Evolutionary conservation across 2,113 vertebrate species (phyloP).

Genomic region (Seriola aureovittata): DNA sequence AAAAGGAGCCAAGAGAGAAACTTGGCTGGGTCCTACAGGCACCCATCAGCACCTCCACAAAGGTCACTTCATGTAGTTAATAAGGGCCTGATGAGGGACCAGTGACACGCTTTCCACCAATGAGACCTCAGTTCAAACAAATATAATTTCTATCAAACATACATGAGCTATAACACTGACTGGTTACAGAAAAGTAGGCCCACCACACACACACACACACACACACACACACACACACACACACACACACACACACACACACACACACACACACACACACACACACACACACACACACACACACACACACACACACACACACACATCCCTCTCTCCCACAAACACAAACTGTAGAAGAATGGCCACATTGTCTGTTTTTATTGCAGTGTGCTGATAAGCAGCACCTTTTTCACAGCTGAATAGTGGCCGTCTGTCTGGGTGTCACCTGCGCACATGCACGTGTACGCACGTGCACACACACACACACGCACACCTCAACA

Average conservation of each 20-base stretch:
- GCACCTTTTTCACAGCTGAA: slow-evolving; percentile 58
- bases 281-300: background rate
- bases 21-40: slow-evolving; percentile 65
- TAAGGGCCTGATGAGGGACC: slow-evolving; percentile 81
- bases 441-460: slow-evolving; percentile 26
- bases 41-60: slow-evolving; percentile 81
- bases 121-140: slow-evolving; percentile 18
- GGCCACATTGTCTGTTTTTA: slow-evolving; percentile 62
- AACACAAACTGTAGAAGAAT: slow-evolving; percentile 38
- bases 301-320: no score
- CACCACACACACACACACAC: no score
- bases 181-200: slow-evolving; percentile 7
- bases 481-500: slow-evolving; percentile 1
- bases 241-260: background rate
- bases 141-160: slow-evolving; percentile 18
- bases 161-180: background rate
- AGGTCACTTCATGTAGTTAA: slow-evolving; percentile 85
- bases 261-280: background rate
- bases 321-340: slow-evolving; percentile 2
- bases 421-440: slow-evolving; percentile 29
- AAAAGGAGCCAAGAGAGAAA: slow-evolving; percentile 54
- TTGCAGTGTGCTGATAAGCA: slow-evolving; percentile 67
- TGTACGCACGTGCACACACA: slow-evolving; percentile 7
- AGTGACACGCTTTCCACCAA: slow-evolving; percentile 30
- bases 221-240: slow-evolving; percentile 6